Evolutionary conservation across 1,140 invertebrate species (phyloP), one percentile per base, ranked within the genome.

Genomic region (Helicoverpa armigera): DNA sequence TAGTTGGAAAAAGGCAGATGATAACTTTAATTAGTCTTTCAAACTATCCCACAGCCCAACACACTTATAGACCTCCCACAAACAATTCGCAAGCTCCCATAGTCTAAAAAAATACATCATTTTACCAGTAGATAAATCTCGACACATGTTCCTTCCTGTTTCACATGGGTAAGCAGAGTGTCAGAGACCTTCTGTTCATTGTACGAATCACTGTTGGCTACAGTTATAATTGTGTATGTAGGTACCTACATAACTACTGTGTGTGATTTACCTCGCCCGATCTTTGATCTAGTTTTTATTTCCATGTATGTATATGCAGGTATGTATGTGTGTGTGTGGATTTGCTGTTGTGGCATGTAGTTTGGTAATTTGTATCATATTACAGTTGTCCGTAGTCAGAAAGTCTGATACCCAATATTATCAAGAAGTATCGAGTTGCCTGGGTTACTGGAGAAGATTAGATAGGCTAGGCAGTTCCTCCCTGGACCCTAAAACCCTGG

Each of bases 111-210:
- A 69, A 18, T 12, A 18, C 9, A 69, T 11, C 1, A 67, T 69
- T 69, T 50, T 50, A 11, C n/a, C 16, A 23, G 43, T 50, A 69
- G 10, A 74, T 58, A 48, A 74, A 74, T n/a, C 35, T 18, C 4
- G 23, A 3, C 31, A 74, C 31, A 60, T 35, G 23, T 35, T 14
- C 35, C 43, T 76, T 76, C 74, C 74, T 13, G 73, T 61, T 31
- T 11, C 74, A 76, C 74, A 63, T 51, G 58, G 74, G 14, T 76
- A 13, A n/a, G 2, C 23, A 12, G 31, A 29, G 14, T 63, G 74
- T 76, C 74, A 76, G 14, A 48, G 74, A 76, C 74, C 73, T 29
- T 65, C 9, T 76, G 74, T 63, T 54, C 54, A 51, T 76, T 60
- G 58, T 74, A 14, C 11, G n/a, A 63, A 48, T n/a, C 12, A 13